phyloP scores from a whole-genome alignment of 2,888 invertebrate genomes.

The Scaptomyza reducta region DNA sequence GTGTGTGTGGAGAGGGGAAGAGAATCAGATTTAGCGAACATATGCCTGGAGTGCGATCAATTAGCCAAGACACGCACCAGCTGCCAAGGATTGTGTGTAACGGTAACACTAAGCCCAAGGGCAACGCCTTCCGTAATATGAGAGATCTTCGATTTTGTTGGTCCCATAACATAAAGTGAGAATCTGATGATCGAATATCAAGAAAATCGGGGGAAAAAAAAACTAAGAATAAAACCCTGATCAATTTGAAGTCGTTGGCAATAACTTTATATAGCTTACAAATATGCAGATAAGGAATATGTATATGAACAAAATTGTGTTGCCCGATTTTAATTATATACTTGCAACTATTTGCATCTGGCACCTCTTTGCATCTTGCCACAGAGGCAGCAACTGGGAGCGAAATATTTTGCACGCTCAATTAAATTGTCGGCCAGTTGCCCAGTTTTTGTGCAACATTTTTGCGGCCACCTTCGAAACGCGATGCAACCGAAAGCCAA shows the following conservation, averaged over 20 bases:
- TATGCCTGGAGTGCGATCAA: conserved; percentile 46
- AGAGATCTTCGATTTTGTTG: conserved; percentile 18
- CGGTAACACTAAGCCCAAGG: conserved; percentile 58
- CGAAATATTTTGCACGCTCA: conserved; percentile 69
- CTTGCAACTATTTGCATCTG: conserved; percentile 1
- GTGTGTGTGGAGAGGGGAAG: neutral
- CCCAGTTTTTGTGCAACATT: conserved; percentile 56
- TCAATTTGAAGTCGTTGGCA: too few relatives aligned
- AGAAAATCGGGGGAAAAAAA: too few relatives aligned
- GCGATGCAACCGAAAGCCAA: neutral
- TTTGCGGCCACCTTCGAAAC: conserved; percentile 34
- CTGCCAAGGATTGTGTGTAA: conserved; percentile 58
- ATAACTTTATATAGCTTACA: too few relatives aligned
- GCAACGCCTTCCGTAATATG: conserved; percentile 47
- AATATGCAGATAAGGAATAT: neutral
- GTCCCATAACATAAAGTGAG: too few relatives aligned
- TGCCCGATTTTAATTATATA: neutral
- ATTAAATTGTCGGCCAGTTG: conserved; percentile 62
- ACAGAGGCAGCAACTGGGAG: neutral
- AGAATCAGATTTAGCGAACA: conserved; percentile 40
- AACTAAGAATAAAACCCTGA: too few relatives aligned
- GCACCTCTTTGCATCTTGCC: neutral
- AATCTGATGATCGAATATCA: too few relatives aligned
- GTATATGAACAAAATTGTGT: neutral
- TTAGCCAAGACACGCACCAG: conserved; percentile 60